Evolutionary conservation across 2,797 vertebrate genomes (phyloP).

Genomic region (Ibycter americanus): DNA sequence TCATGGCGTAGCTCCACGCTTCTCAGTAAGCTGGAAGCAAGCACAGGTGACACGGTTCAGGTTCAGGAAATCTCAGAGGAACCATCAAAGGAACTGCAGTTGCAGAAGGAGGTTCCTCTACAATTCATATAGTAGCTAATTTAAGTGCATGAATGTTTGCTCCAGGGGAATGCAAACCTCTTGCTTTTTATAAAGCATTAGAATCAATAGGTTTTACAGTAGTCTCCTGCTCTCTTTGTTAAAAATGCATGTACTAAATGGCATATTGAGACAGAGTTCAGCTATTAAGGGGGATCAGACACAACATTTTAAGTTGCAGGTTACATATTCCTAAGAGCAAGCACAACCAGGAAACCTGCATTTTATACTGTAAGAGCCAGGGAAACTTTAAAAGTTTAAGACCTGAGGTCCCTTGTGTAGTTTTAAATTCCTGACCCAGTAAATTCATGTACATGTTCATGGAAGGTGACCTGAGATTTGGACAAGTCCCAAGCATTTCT

Average conservation of each 20-base stretch:
- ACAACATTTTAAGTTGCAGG: neutral
- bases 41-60: neutral
- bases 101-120: neutral
- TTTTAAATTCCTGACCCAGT: neutral
- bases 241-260: neutral
- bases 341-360: neutral
- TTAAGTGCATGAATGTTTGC: neutral
- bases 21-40: neutral
- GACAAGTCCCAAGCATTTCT: neutral
- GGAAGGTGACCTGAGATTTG: neutral
- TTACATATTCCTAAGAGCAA: neutral
- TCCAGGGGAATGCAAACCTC: neutral
- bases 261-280: neutral
- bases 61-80: neutral
- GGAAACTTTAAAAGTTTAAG: neutral
- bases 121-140: neutral
- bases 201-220: neutral
- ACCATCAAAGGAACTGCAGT: neutral
- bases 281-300: neutral
- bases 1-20: rapidly evolving
- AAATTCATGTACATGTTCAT: neutral
- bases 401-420: neutral
- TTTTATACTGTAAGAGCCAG: neutral
- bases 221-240: neutral
- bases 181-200: neutral